These are phyloP conservation scores for Pseudomyrmex flavicornis DNA, from an alignment of 1,140 invertebrate genomes.

Conservation along the genomic window DNA sequence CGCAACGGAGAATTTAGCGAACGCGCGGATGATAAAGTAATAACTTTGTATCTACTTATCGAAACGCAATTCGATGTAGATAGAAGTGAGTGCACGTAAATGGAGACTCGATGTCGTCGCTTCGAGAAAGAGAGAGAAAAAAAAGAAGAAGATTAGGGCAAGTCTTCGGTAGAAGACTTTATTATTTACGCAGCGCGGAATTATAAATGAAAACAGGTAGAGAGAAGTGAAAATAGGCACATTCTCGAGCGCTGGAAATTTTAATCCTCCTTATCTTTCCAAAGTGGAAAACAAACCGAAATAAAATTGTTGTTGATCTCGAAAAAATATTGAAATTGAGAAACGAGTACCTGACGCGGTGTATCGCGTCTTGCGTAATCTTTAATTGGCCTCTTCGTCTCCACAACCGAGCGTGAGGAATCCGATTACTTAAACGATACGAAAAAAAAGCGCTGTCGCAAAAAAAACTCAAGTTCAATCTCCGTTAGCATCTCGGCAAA, in stretches of 20 bases:
- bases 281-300: too few relatives aligned
- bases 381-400: slow-evolving; percentile 21
- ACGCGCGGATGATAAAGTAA: slow-evolving; percentile 42
- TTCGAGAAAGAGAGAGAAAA: background rate
- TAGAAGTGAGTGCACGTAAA: background rate
- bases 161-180: slow-evolving; percentile 6
- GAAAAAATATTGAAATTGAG: slow-evolving; percentile 17
- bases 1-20: slow-evolving; percentile 7
- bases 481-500: slow-evolving; percentile 14
- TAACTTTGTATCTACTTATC: slow-evolving; percentile 40
- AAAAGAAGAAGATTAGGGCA: background rate
- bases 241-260: too few relatives aligned
- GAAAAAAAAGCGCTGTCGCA: slow-evolving; percentile 18
- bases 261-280: too few relatives aligned
- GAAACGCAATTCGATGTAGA: slow-evolving; percentile 45
- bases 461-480: slow-evolving; percentile 21
- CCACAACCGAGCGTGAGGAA: slow-evolving; percentile 31
- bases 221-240: too few relatives aligned
- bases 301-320: background rate
- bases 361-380: slow-evolving; percentile 16
- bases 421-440: slow-evolving; percentile 13
- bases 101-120: background rate
- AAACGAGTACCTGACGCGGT: background rate
- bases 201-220: slow-evolving; percentile 21
- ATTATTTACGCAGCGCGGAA: background rate